These are phyloP conservation scores for Aphaenogaster floridana DNA, from an alignment of 1,140 invertebrate species.

Conservation along the genomic window DNA sequence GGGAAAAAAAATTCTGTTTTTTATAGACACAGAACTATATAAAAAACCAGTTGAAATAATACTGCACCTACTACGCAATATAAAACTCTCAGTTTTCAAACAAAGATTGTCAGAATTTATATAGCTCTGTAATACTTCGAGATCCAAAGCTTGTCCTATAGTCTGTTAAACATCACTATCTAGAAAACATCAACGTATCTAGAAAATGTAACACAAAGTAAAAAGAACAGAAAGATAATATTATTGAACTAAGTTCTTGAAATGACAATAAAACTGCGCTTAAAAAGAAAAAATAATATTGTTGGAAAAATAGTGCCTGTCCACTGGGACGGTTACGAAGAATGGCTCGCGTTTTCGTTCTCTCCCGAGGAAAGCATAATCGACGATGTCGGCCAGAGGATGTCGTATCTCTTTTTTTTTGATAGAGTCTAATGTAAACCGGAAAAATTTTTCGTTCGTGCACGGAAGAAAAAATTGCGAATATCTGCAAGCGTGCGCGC, in stretches of 20 bases:
- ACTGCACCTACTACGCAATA: neutral
- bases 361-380: conserved; percentile 32
- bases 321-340: conserved; percentile 4
- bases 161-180: neutral
- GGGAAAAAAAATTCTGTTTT: neutral
- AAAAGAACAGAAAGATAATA: neutral
- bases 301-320: conserved; percentile 34
- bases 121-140: neutral
- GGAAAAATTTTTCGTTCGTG: conserved; percentile 5
- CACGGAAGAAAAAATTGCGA: conserved; percentile 31
- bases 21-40: neutral
- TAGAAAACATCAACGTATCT: neutral
- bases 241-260: conserved; percentile 20
- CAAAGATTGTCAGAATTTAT: neutral
- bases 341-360: conserved; percentile 1
- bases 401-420: neutral
- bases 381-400: conserved; percentile 3
- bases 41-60: neutral
- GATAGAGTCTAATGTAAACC: neutral
- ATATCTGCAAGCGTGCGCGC: neutral
- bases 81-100: conserved; percentile 3
- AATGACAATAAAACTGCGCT: conserved; percentile 9
- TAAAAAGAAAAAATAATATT: conserved; percentile 30
- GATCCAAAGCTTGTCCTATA: neutral
- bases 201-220: conserved; percentile 5